Conservation (phyloP, 2,888 invertebrate species). For the Siphlonurus alternatus region DNA sequence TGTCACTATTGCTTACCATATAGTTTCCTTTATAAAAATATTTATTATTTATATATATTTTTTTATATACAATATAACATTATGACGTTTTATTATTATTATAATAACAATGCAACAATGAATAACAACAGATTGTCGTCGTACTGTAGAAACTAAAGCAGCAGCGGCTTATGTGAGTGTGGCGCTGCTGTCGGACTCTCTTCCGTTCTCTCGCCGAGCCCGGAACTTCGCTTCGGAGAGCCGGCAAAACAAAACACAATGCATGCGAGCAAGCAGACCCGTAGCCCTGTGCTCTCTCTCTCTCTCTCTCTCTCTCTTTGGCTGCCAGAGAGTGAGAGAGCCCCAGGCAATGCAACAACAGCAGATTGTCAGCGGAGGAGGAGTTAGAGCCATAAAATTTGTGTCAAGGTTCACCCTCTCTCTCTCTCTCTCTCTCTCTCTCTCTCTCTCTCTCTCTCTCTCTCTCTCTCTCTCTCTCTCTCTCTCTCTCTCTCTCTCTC, state of each 20-base stretch:
- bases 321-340: no score
- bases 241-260: slow-evolving; percentile 1
- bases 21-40: not conserved
- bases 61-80: no score
- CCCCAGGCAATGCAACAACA: not conserved
- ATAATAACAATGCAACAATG: not conserved
- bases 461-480: not conserved
- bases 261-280: no score
- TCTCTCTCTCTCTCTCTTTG: not conserved
- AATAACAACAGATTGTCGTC: not conserved
- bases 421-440: slow-evolving; percentile 1
- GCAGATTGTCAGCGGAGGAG: not conserved
- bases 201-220: not conserved
- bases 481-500: not conserved
- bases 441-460: not conserved
- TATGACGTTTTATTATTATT: not conserved
- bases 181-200: not conserved
- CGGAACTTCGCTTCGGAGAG: slow-evolving; percentile 1
- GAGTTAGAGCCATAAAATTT: not conserved
- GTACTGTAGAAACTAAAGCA: not conserved
- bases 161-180: not conserved
- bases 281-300: not conserved
- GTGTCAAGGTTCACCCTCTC: not conserved
- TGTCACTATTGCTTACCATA: not conserved
- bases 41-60: no score